Conservation (phyloP, 2,888 invertebrate genomes). For the Cryptocheilus praepositus region DNA sequence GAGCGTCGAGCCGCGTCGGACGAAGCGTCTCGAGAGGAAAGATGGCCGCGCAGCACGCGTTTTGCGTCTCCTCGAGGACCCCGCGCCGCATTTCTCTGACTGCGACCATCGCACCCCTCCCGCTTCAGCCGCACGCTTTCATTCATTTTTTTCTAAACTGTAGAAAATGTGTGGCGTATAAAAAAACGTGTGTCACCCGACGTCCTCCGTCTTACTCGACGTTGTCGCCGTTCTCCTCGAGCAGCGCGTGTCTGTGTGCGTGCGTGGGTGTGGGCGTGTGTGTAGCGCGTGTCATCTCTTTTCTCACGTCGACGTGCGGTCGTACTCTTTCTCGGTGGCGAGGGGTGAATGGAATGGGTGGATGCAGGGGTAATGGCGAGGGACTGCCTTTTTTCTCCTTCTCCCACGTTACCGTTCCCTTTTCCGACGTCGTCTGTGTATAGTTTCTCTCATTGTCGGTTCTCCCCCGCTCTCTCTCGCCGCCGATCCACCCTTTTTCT, state of each 20-base stretch:
- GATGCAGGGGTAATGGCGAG: constrained; percentile 18
- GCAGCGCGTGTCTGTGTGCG: constrained; percentile 13
- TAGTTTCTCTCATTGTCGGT: not conserved
- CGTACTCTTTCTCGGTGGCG: not conserved
- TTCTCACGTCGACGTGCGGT: not conserved
- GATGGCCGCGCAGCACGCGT: too few relatives aligned
- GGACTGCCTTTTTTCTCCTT: constrained; percentile 9
- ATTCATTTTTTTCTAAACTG: constrained; percentile 33
- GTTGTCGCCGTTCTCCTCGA: not conserved
- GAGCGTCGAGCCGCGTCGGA: too few relatives aligned
- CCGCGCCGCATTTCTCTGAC: too few relatives aligned
- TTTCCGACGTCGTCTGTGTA: not conserved
- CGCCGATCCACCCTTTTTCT: not conserved
- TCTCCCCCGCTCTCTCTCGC: not conserved
- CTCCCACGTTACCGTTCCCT: constrained; percentile 6
- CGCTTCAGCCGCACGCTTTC: not conserved
- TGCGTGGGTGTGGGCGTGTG: constrained; percentile 15
- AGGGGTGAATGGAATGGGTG: constrained; percentile 7
- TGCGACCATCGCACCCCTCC: too few relatives aligned
- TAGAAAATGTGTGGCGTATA: constrained; percentile 56
- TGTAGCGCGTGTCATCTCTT: constrained; percentile 13
- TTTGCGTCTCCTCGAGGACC: too few relatives aligned
- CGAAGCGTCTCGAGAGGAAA: too few relatives aligned
- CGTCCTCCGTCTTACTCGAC: constrained; percentile 21
- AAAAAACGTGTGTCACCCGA: constrained; percentile 45